Conservation (phyloP, 1,140 invertebrate genomes). For the Ectropis grisescens region DNA sequence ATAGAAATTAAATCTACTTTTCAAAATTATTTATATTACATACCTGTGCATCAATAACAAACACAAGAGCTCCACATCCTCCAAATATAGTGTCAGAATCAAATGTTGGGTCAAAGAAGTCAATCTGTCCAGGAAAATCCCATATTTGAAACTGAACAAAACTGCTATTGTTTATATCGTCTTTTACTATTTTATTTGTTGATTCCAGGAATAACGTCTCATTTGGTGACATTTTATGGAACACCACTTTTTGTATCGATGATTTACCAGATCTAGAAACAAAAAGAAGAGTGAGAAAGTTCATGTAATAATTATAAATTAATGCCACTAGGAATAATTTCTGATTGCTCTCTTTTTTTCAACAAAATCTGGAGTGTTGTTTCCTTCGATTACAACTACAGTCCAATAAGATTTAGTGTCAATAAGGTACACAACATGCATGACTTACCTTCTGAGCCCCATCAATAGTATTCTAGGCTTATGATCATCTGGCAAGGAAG, state of each 20-base stretch:
- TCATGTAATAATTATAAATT: too few species aligned
- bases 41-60: slow-evolving; percentile 99
- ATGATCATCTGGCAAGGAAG: slow-evolving; percentile 75
- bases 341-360: too few species aligned
- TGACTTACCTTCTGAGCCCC: slow-evolving; percentile 91
- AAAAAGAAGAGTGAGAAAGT: slow-evolving; percentile 9
- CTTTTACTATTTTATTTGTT: slow-evolving; percentile 98
- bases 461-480: slow-evolving; percentile 96
- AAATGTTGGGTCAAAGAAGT: slow-evolving; percentile 96
- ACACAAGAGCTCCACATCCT: slow-evolving; percentile 95
- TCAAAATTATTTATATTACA: too few species aligned
- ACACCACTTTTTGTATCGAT: slow-evolving; percentile 99
- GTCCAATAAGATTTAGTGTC: too few species aligned
- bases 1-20: too few species aligned
- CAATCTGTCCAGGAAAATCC: slow-evolving; percentile 99
- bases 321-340: too few species aligned
- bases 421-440: too few species aligned
- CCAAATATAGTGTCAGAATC: slow-evolving; percentile 96
- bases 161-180: slow-evolving; percentile 95
- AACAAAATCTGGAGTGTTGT: too few species aligned
- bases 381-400: too few species aligned
- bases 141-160: slow-evolving; percentile 99
- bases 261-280: slow-evolving; percentile 95
- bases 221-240: slow-evolving; percentile 99
- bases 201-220: slow-evolving; percentile 99